Percentiles rank a stretch among this genome's conserved stretches.
These are phyloP conservation scores for Dysmachus trigonus DNA, from an alignment of 2,888 invertebrate species.

Conservation along the genomic window DNA sequence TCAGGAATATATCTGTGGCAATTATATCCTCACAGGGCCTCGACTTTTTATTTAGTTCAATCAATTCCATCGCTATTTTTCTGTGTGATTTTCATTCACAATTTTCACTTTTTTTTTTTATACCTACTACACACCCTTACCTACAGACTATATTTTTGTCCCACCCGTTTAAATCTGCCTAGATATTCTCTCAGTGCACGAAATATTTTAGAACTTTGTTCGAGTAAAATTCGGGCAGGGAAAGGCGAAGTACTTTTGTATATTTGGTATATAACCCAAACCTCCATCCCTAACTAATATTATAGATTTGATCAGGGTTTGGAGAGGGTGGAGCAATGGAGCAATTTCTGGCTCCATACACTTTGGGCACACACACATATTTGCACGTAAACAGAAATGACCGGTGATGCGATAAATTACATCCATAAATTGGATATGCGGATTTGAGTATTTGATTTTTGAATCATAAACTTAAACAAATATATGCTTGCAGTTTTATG, in stretches of 20 bases:
- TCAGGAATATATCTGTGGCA: not conserved
- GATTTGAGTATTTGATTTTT: slow-evolving; percentile 30
- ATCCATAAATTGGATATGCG: slow-evolving; percentile 31
- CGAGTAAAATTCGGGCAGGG: not conserved
- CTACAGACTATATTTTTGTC: not conserved
- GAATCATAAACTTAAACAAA: slow-evolving; percentile 27
- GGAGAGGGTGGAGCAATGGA: not conserved
- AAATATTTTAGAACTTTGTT: not conserved
- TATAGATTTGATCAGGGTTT: not conserved
- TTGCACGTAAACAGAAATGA: slow-evolving; percentile 11
- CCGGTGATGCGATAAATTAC: slow-evolving; percentile 39
- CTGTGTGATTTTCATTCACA: not conserved
- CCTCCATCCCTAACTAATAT: not conserved
- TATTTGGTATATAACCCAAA: not conserved
- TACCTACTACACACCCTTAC: too few species aligned
- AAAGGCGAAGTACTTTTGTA: not conserved
- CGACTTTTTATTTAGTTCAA: slow-evolving; percentile 9
- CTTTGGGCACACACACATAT: not conserved
- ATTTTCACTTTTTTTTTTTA: not conserved
- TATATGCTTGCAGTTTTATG: not conserved
- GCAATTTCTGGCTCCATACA: not conserved
- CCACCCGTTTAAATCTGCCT: not conserved
- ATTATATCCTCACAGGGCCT: not conserved
- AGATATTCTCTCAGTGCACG: not conserved
- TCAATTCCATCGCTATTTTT: slow-evolving; percentile 4